These are phyloP conservation scores for Mastigias papua DNA, from an alignment of 30 jellyfish, hydroid and myxozoan genomes.

Conservation along the genomic window DNA sequence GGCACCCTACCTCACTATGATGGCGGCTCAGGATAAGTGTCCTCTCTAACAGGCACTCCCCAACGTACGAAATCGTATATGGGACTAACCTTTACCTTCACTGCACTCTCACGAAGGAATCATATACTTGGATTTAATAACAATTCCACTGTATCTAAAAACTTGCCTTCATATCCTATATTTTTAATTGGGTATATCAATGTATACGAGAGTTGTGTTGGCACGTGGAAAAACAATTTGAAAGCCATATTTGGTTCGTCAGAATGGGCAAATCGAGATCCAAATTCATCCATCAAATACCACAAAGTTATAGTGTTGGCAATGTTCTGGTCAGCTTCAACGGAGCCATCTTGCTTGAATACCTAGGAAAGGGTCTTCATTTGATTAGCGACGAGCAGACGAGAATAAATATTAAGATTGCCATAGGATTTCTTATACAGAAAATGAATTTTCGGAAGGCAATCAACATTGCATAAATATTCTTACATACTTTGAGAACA, in stretches of 20 bases:
- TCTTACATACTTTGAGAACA: too few species aligned
- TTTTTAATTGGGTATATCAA: slow-evolving; percentile 67
- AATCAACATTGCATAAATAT: too few species aligned
- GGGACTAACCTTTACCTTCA: too few species aligned
- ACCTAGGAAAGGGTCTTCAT: slow-evolving; percentile 13
- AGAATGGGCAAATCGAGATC: slow-evolving; percentile 74
- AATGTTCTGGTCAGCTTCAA: slow-evolving; percentile 30
- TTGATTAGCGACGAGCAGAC: neutral
- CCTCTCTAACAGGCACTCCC: too few species aligned
- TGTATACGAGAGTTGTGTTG: slow-evolving; percentile 54
- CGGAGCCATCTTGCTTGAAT: slow-evolving; percentile 56
- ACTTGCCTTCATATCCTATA: slow-evolving; percentile 58
- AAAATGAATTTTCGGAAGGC: too few species aligned
- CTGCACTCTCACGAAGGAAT: too few species aligned
- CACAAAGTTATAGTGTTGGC: slow-evolving; percentile 71
- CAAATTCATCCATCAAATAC: slow-evolving; percentile 84
- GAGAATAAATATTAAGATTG: neutral
- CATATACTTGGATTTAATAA: too few species aligned
- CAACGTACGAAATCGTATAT: too few species aligned
- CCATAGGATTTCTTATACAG: too few species aligned
- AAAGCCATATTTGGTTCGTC: slow-evolving; percentile 75
- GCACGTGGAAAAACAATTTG: slow-evolving; percentile 60
- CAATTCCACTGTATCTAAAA: too few species aligned
- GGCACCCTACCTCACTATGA: too few species aligned
- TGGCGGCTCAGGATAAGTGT: too few species aligned